phyloP scores from a whole-genome alignment of 2,113 vertebrate species.

The Ariopsis seemanni region DNA sequence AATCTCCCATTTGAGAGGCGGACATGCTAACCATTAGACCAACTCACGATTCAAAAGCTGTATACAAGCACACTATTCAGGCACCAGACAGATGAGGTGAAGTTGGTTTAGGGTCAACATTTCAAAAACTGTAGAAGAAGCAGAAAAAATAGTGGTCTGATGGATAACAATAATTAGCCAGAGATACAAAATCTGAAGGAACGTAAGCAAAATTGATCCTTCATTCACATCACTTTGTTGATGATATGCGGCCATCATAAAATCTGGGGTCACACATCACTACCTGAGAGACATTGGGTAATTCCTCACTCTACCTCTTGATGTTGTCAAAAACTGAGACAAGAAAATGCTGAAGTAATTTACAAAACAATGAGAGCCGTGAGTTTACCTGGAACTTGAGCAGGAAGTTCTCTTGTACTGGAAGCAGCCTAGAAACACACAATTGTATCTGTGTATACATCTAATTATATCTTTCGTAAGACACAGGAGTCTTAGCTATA shows the following conservation, averaged over 20 bases:
- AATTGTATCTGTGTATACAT: background rate
- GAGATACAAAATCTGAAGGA: no score
- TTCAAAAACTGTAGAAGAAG: no score
- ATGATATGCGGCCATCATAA: background rate
- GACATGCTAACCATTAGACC: no score
- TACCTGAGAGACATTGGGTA: background rate
- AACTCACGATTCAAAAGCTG: no score
- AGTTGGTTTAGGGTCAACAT: no score
- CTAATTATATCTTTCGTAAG: background rate
- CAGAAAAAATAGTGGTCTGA: no score
- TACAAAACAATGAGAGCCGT: background rate
- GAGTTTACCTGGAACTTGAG: constrained; percentile 91
- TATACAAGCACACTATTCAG: no score
- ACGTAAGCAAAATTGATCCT: no score
- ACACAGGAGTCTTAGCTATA: background rate
- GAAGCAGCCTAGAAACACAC: constrained; percentile 78
- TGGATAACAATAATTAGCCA: no score
- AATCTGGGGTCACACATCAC: background rate
- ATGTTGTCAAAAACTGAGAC: background rate
- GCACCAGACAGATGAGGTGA: no score
- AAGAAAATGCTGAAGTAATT: background rate
- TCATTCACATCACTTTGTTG: background rate
- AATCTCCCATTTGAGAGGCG: no score
- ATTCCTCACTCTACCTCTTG: background rate
- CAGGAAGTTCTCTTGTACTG: constrained; percentile 96